phyloP scores from a whole-genome alignment of 92 coral and sea anemone species.

The Parazoanthus swiftii region DNA sequence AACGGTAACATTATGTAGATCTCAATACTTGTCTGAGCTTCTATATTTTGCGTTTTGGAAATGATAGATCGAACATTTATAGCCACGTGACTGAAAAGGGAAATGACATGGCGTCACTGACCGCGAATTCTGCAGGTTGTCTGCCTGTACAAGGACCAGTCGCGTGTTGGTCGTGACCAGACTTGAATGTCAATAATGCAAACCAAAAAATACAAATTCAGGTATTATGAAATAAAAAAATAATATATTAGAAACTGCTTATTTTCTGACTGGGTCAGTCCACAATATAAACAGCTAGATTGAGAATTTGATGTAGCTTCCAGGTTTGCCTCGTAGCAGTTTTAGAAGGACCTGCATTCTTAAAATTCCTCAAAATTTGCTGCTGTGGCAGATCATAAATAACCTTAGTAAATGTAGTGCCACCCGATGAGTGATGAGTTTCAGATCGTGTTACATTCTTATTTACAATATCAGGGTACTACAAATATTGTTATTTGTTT shows the following conservation, averaged over 20 bases:
- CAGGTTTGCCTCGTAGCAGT: neutral
- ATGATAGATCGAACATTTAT: too few species aligned
- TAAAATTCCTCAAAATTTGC: neutral
- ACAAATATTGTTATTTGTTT: too few species aligned
- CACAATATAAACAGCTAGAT: neutral
- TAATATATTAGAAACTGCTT: too few species aligned
- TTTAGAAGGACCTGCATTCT: neutral
- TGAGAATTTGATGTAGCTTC: neutral
- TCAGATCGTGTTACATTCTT: too few species aligned
- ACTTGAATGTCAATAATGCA: neutral
- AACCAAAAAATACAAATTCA: neutral
- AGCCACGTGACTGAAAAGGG: too few species aligned
- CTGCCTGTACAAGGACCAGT: neutral
- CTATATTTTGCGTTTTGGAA: too few species aligned
- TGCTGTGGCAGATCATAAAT: neutral
- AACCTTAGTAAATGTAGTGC: too few species aligned
- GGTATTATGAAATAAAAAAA: neutral
- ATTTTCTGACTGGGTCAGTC: neutral
- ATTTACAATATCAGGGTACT: too few species aligned
- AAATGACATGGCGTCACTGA: neutral
- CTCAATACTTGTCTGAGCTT: too few species aligned
- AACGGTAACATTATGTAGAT: too few species aligned
- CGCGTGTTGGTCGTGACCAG: neutral
- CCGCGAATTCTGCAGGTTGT: neutral
- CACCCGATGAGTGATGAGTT: too few species aligned